These are phyloP conservation scores for Proisotoma minuta DNA, from an alignment of 2,888 invertebrate species.

Conservation along the genomic window DNA sequence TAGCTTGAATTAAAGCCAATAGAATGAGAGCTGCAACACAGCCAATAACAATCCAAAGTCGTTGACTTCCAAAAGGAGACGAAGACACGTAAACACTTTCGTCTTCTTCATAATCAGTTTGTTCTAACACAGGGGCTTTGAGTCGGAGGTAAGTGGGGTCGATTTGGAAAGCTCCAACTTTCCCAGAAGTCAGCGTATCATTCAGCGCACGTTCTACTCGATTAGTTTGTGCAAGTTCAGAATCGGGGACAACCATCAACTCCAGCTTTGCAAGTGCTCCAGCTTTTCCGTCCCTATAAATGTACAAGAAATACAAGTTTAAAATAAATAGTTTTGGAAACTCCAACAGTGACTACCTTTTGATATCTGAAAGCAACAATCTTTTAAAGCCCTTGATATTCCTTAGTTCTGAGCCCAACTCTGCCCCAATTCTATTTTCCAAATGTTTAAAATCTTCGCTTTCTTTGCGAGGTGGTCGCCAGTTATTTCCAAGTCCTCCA, in stretches of 20 bases:
- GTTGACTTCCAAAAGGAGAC: constrained; percentile 31
- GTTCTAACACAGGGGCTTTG: constrained; percentile 34
- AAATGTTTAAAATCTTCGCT: constrained; percentile 68
- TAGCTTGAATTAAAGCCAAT: constrained; percentile 75
- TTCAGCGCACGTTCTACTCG: constrained; percentile 59
- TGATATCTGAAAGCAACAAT: constrained; percentile 65
- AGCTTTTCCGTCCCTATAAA: not conserved
- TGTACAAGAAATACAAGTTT: not conserved
- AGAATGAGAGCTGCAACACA: constrained; percentile 74
- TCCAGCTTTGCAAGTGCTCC: constrained; percentile 72
- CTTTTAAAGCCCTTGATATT: constrained; percentile 68
- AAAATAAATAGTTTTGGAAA: constrained; percentile 7
- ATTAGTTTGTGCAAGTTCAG: constrained; percentile 52
- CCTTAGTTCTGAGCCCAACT: constrained; percentile 60
- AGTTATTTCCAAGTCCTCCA: constrained; percentile 71
- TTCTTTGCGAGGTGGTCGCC: constrained; percentile 67
- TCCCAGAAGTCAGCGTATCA: constrained; percentile 67
- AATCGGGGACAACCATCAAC: constrained; percentile 66
- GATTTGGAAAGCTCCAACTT: constrained; percentile 71
- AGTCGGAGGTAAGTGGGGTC: constrained; percentile 71
- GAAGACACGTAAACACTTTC: constrained; percentile 14
- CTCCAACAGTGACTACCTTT: no score
- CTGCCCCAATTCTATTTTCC: constrained; percentile 62
- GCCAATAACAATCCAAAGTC: constrained; percentile 75
- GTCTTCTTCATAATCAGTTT: constrained; percentile 29